Evolutionary conservation across 1,140 invertebrate species (phyloP).

Genomic region (Telenomus remus): DNA sequence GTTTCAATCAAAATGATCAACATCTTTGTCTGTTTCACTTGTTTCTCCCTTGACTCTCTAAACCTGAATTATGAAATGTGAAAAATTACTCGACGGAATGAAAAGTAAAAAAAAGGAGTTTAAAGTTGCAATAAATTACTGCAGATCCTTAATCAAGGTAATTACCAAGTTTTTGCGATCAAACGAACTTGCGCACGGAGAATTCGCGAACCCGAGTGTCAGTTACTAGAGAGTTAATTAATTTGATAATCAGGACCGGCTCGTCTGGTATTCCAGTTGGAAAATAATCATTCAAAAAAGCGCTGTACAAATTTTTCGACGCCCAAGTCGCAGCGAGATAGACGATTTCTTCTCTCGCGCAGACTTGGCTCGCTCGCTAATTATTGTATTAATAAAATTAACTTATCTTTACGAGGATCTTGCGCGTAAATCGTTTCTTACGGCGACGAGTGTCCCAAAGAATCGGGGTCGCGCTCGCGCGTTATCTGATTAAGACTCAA

Average conservation of each 20-base stretch:
- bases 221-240: constrained; percentile 31
- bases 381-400: constrained; percentile 59
- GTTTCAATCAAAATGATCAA: constrained; percentile 15
- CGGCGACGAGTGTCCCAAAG: constrained; percentile 46
- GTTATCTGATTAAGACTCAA: constrained; percentile 58
- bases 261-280: constrained; percentile 18
- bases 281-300: constrained; percentile 32
- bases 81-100: neutral
- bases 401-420: constrained; percentile 56
- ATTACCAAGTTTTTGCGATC: constrained; percentile 3
- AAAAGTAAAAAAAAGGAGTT: too few species aligned
- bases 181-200: constrained; percentile 6
- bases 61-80: too few species aligned
- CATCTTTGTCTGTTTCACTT: neutral
- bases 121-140: neutral
- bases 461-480: constrained; percentile 51
- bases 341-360: constrained; percentile 16
- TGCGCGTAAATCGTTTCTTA: constrained; percentile 52
- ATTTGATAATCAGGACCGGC: constrained; percentile 27
- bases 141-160: neutral
- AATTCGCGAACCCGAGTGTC: constrained; percentile 9
- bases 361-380: constrained; percentile 31
- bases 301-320: constrained; percentile 34
- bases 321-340: constrained; percentile 16
- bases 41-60: too few species aligned